Evolutionary conservation across 2,113 vertebrate species (phyloP).

Genomic region (Urocitellus parryii): DNA sequence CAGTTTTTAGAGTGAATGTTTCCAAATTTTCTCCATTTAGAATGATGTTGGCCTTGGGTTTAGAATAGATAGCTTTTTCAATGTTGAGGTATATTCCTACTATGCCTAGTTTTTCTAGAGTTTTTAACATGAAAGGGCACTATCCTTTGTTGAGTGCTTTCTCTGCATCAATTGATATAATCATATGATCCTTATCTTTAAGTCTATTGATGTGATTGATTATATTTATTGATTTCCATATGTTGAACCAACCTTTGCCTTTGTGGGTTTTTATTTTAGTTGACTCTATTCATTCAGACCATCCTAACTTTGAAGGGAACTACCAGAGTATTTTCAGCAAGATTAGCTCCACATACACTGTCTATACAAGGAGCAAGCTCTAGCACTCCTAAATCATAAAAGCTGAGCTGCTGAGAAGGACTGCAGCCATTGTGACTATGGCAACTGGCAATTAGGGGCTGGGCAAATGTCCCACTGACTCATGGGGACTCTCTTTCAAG

Average conservation of each 20-base stretch:
- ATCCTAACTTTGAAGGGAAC: background rate
- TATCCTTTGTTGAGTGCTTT: too few species aligned
- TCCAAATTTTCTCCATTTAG: too few species aligned
- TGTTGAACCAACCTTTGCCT: background rate
- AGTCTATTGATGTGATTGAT: too few species aligned
- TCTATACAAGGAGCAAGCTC: background rate
- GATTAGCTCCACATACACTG: background rate
- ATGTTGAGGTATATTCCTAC: too few species aligned
- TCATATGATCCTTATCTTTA: too few species aligned
- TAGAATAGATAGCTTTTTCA: too few species aligned
- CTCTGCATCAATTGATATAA: too few species aligned
- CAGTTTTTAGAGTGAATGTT: too few species aligned
- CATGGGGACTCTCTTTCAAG: background rate
- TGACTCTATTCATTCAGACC: background rate
- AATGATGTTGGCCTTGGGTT: too few species aligned
- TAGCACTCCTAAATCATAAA: background rate
- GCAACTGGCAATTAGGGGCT: background rate
- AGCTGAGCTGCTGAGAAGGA: background rate
- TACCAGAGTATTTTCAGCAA: background rate
- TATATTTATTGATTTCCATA: too few species aligned
- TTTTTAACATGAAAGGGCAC: too few species aligned
- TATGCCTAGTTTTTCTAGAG: too few species aligned
- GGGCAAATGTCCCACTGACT: background rate
- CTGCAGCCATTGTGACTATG: background rate
- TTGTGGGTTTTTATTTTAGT: background rate